Evolutionary conservation across 1,140 invertebrate species (phyloP).

Genomic region (Drosophila willistoni): DNA sequence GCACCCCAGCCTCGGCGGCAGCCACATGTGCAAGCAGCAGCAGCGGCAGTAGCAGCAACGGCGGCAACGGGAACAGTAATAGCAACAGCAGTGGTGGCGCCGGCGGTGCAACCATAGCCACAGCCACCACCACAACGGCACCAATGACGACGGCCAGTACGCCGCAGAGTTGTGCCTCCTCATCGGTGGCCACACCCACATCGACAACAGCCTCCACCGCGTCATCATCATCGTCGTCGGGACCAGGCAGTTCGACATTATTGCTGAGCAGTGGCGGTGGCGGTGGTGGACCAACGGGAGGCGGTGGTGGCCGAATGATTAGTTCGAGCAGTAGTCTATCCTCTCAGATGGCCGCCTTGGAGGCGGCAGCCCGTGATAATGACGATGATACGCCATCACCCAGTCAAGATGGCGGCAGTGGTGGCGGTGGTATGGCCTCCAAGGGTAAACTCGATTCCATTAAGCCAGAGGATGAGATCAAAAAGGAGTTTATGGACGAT

Average conservation of each 20-base stretch:
- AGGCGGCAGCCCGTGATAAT: slow-evolving; percentile 86
- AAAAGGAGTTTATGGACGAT: slow-evolving; percentile 86
- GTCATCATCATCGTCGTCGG: slow-evolving; percentile 31
- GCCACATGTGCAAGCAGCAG: slow-evolving; percentile 42
- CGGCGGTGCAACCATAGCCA: slow-evolving; percentile 5
- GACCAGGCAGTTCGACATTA: slow-evolving; percentile 47
- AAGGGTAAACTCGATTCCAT: slow-evolving; percentile 87
- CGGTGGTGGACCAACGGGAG: slow-evolving; percentile 20
- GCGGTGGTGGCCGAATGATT: slow-evolving; percentile 53
- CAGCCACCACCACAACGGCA: slow-evolving; percentile 50
- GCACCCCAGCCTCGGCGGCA: slow-evolving; percentile 57
- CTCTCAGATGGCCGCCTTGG: slow-evolving; percentile 89
- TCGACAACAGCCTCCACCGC: slow-evolving; percentile 50
- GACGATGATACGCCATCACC: slow-evolving; percentile 88
- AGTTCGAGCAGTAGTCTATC: slow-evolving; percentile 84
- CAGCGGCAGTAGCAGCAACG: slow-evolving; percentile 35
- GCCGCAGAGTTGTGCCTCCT: slow-evolving; percentile 60
- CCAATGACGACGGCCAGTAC: slow-evolving; percentile 47
- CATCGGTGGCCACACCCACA: slow-evolving; percentile 66
- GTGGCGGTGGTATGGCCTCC: slow-evolving; percentile 70
- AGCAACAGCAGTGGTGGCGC: slow-evolving; percentile 24
- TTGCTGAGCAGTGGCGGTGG: slow-evolving; percentile 40
- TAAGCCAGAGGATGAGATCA: slow-evolving; percentile 87
- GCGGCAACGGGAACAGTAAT: slow-evolving; percentile 31
- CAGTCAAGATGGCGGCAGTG: slow-evolving; percentile 69